phyloP scores from a whole-genome alignment of 2,113 vertebrate species.

The Tonatia bakeri region DNA sequence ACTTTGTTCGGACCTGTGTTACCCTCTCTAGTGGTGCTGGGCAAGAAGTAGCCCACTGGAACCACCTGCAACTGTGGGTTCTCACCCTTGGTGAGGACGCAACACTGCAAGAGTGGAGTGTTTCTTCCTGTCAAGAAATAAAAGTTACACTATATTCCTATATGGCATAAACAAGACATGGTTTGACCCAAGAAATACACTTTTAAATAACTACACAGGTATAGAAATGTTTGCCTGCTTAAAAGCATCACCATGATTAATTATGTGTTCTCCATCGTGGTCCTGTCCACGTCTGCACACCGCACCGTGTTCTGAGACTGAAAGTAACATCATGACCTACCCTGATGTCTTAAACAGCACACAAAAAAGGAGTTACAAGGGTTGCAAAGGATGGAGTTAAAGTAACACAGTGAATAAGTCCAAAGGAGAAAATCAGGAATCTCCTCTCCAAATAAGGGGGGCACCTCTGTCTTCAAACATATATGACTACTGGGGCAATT shows the following conservation, averaged over 20 bases:
- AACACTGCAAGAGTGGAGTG: neutral
- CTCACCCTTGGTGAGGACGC: neutral
- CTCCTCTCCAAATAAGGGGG: neutral
- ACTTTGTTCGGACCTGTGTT: neutral
- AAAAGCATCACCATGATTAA: neutral
- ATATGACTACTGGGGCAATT: neutral
- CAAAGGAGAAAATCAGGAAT: neutral
- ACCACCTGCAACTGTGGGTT: no score
- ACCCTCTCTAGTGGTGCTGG: neutral
- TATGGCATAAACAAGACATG: neutral
- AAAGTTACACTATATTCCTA: neutral
- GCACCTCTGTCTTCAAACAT: neutral
- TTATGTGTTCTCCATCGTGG: neutral
- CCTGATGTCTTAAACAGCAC: neutral
- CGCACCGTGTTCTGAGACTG: neutral
- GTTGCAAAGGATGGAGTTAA: neutral
- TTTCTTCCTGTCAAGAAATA: neutral
- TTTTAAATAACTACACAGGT: neutral
- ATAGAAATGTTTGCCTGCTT: neutral
- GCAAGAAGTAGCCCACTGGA: neutral
- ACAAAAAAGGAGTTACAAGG: neutral
- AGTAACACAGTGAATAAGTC: neutral
- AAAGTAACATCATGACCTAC: neutral
- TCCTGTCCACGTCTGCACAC: neutral
- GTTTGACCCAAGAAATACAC: neutral